These are phyloP conservation scores for Ciona savignyi DNA, from an alignment of 23 tunicate species.

Conservation along the genomic window DNA sequence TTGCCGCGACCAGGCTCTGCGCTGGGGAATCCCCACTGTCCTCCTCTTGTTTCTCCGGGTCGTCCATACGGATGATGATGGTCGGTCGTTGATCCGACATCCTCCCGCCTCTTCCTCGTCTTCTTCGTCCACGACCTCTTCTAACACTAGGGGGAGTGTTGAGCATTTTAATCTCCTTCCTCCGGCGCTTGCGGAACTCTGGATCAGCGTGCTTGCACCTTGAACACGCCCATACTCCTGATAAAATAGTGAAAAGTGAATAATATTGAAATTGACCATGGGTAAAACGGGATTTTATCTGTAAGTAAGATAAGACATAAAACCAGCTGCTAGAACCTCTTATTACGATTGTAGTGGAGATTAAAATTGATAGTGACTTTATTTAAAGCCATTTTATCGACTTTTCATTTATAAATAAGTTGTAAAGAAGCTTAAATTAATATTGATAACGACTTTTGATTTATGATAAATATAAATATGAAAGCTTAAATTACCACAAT, in stretches of 20 bases:
- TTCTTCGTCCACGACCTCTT: slow-evolving; percentile 36
- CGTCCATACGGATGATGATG: slow-evolving; percentile 12
- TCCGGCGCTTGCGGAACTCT: slow-evolving; percentile 43
- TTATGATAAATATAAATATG: too few species aligned
- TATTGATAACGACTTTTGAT: too few species aligned
- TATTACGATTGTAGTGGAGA: too few species aligned
- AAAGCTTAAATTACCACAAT: too few species aligned
- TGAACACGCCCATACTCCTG: slow-evolving; percentile 92
- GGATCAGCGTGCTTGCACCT: slow-evolving; percentile 82
- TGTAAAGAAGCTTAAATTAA: too few species aligned
- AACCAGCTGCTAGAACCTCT: too few species aligned
- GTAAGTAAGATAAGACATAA: too few species aligned
- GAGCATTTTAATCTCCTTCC: slow-evolving; percentile 33
- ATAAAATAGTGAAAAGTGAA: not conserved
- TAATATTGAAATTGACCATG: not conserved
- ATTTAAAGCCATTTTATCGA: too few species aligned
- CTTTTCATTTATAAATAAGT: too few species aligned
- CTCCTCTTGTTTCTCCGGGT: not conserved
- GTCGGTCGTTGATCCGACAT: not conserved
- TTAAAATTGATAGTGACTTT: too few species aligned
- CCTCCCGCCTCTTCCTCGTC: slow-evolving; percentile 3
- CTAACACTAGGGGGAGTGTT: slow-evolving; percentile 9
- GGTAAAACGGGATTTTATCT: not conserved
- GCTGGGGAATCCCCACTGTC: slow-evolving; percentile 1
- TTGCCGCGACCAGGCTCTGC: not conserved